Base-by-base conservation (phyloP, 2,113 vertebrate species). In the Petromus typicus region DNA sequence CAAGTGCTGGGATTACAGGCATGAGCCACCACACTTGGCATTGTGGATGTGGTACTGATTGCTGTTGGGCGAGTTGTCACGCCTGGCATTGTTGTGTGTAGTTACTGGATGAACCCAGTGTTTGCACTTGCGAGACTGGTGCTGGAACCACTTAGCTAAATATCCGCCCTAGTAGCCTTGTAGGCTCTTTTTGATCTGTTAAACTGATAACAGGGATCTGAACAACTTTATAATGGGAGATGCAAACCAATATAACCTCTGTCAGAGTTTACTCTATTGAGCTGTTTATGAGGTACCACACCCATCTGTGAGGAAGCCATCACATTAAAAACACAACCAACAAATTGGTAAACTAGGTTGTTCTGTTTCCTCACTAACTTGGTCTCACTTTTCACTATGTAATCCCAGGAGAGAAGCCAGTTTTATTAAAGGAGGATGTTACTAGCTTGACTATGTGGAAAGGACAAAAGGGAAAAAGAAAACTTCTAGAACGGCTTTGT, bases 301-400 rank as follows among this genome's bases (percentile, higher is more conserved):
- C 86, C 95, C 78, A 94, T 75, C 67, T 27, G 63, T 80, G 34
- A 89, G 51, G 83, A 43, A 81, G 57, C 7, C 23, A 92, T 66
- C 32, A 6, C 71, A n/a, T 88, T 90, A 66, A 76, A 89, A 83
- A 92, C 34, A 59, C 27, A 81, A 1, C 34, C 66, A 95, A 64
- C 16, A 40, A 32, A 79, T 1, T 76, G 85, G 71, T 71, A 76
- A 88, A 57, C 9, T 54, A 92, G 79, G 14, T 83, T 67, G 27
- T 64, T 91, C 27, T 22, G n/a, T 91, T 86, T 88, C 80, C 61
- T 95, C 57, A 93, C 63, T 89, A 89, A 75, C 51, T 71, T 93
- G 23, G 37, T 78, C 32, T 93, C 69, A 91, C 69, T 81, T 69
- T 67, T 90, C 86, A 86, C 27, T n/a, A 2, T 45, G 73, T 86